phyloP scores from a whole-genome alignment of 2,113 vertebrate genomes.

The Cichladusa arquata region DNA sequence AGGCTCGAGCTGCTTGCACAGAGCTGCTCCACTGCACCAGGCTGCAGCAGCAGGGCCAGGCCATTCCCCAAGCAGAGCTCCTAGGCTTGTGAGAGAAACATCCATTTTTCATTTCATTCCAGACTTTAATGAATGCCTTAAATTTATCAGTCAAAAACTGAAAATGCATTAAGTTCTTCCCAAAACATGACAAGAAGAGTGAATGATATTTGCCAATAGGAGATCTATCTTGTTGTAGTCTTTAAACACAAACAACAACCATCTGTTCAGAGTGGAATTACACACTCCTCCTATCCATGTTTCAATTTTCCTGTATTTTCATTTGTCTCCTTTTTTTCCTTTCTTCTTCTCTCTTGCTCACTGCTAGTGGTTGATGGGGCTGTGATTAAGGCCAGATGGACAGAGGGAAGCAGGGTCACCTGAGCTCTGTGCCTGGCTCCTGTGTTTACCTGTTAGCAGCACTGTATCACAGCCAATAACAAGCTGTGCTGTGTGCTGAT shows the following conservation, averaged over 20 bases:
- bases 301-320: neutral
- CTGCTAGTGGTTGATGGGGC: fast-evolving
- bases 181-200: neutral
- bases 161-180: neutral
- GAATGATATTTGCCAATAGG: neutral
- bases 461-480: neutral
- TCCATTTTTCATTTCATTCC: neutral
- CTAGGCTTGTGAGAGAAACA: neutral
- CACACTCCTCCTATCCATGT: neutral
- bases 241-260: neutral
- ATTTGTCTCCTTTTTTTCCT: neutral
- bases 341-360: neutral
- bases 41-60: neutral
- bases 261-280: neutral
- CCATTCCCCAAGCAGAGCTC: neutral
- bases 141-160: neutral
- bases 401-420: neutral
- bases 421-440: neutral
- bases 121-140: neutral
- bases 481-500: neutral
- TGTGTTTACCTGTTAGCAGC: neutral
- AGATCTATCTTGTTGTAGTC: neutral
- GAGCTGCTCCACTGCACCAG: neutral
- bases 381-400: neutral
- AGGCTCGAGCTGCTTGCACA: neutral